phyloP scores from a whole-genome alignment of 1,140 invertebrate genomes.

The Chionoecetes opilio region DNA sequence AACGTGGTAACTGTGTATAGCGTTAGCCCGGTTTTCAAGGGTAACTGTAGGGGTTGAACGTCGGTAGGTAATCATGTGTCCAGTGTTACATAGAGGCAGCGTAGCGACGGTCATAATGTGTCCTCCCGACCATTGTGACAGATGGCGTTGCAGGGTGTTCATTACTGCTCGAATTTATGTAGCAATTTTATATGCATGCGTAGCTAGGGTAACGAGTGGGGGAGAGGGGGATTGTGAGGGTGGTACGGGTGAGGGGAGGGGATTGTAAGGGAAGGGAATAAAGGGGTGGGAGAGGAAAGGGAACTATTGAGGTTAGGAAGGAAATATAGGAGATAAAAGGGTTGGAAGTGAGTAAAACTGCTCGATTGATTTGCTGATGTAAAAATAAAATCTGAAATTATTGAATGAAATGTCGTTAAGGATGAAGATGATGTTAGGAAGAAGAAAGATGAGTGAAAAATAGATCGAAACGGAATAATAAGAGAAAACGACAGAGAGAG shows the following conservation, averaged over 20 bases:
- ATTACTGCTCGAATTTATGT: slow-evolving; percentile 55
- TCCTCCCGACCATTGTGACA: slow-evolving; percentile 25
- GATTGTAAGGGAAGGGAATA: neutral
- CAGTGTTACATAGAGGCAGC: no score
- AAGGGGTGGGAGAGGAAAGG: neutral
- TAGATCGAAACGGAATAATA: neutral
- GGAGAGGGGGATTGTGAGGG: neutral
- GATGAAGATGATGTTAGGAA: no score
- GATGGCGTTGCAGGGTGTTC: neutral
- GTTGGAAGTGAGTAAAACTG: no score
- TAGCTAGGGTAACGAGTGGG: slow-evolving; percentile 45
- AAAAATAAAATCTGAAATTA: no score
- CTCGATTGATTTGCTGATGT: no score
- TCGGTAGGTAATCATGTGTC: no score
- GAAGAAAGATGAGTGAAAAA: neutral
- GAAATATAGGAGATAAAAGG: neutral
- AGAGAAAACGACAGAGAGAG: neutral
- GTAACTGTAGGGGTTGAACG: no score
- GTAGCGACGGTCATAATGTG: neutral
- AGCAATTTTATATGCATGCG: slow-evolving; percentile 61
- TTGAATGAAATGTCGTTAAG: no score
- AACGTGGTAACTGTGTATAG: no score
- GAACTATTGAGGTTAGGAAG: neutral
- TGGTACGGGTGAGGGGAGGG: neutral
- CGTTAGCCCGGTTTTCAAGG: no score